Conservation (phyloP, 2,113 vertebrate species). For the Otocyon megalotis region DNA sequence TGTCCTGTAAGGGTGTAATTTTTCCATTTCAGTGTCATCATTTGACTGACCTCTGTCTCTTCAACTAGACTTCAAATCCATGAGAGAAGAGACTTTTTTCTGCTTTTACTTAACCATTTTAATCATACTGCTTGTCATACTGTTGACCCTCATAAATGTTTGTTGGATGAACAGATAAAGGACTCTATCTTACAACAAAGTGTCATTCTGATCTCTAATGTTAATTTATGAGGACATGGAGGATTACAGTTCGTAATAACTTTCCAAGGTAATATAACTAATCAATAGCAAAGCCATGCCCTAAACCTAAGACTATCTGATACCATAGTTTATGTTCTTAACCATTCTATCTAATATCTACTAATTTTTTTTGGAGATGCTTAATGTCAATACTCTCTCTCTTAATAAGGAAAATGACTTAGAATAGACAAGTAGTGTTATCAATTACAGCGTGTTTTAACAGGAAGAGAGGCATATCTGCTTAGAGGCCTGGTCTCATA, state of each 20-base stretch:
- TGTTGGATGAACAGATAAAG: not conserved
- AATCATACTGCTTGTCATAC: too few species aligned
- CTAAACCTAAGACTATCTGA: not conserved
- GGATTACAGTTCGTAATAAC: not conserved
- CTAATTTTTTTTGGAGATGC: not conserved
- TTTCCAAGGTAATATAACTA: not conserved
- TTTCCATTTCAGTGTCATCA: not conserved
- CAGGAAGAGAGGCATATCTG: not conserved
- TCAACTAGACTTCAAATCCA: not conserved
- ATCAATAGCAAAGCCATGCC: not conserved
- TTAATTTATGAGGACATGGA: not conserved
- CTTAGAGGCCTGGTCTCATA: not conserved
- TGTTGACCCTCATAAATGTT: not conserved
- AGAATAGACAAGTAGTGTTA: not conserved
- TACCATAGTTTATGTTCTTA: not conserved
- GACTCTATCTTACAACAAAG: not conserved
- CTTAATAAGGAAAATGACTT: not conserved
- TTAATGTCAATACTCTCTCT: not conserved
- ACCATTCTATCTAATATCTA: not conserved
- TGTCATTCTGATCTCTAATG: not conserved
- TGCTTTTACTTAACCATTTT: not conserved
- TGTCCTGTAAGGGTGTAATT: not conserved
- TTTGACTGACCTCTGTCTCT: not conserved
- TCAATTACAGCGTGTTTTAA: not conserved
- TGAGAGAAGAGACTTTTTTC: not conserved